Percentiles rank a stretch among this genome's conserved stretches.
Evolutionary conservation across 2,113 vertebrate species (phyloP).

Genomic region (Cranoglanis bouderius): DNA sequence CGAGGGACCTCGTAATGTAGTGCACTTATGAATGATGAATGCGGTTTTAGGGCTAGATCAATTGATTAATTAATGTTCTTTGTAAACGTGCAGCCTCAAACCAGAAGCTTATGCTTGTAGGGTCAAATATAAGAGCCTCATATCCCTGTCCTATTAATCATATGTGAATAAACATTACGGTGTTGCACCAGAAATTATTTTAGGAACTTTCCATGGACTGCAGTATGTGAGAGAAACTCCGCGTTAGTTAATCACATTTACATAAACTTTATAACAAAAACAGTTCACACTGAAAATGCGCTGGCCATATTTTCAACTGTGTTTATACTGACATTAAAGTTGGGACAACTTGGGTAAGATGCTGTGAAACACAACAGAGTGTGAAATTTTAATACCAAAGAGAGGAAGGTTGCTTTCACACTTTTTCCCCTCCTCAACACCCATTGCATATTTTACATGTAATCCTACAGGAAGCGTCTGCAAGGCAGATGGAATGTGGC

Average conservation of each 20-base stretch:
- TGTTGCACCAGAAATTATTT: not conserved
- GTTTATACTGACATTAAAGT: not conserved
- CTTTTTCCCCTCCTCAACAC: not conserved
- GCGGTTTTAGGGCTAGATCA: not conserved
- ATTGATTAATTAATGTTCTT: conserved; percentile 13
- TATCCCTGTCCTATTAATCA: not conserved
- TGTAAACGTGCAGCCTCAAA: not conserved
- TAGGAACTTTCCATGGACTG: not conserved
- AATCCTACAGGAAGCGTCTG: not conserved
- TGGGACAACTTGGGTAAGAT: not conserved
- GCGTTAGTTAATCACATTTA: not conserved
- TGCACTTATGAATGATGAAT: not conserved
- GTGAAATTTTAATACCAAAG: not conserved
- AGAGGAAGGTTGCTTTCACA: not conserved
- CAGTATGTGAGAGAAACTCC: not conserved
- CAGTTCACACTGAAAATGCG: not conserved
- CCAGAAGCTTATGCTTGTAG: not conserved
- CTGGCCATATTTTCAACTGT: not conserved
- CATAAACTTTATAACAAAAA: not conserved
- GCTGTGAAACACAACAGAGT: not conserved
- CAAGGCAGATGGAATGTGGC: conserved; percentile 1
- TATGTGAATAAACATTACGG: not conserved
- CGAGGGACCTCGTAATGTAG: not conserved
- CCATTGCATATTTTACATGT: not conserved
- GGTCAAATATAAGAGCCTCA: not conserved